phyloP scores from a whole-genome alignment of 2,888 invertebrate genomes.

The Nematopogon swammerdamellus region DNA sequence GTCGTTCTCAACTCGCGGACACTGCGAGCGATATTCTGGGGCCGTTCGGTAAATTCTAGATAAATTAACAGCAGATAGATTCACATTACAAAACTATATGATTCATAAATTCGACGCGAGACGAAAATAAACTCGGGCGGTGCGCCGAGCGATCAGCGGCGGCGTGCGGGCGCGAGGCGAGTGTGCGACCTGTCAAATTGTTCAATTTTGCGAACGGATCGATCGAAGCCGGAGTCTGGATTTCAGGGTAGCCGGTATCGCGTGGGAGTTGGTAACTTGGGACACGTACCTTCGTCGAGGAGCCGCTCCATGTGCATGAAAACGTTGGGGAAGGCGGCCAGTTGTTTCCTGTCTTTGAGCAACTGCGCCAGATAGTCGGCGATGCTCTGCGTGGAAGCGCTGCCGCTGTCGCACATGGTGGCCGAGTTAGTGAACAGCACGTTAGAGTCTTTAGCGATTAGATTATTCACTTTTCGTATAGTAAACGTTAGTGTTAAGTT shows the following conservation, averaged over 20 bases:
- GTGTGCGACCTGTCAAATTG: background rate
- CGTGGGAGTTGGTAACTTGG: background rate
- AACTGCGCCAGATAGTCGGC: slow-evolving; percentile 99
- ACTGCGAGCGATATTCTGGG: background rate
- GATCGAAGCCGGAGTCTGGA: background rate
- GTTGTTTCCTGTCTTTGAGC: slow-evolving; percentile 99
- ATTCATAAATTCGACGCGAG: slow-evolving; percentile 54
- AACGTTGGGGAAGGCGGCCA: slow-evolving; percentile 99
- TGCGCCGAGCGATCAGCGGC: slow-evolving; percentile 47
- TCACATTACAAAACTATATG: slow-evolving; percentile 53
- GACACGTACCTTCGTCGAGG: slow-evolving; percentile 93
- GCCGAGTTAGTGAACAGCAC: slow-evolving; percentile 42
- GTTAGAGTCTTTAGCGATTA: slow-evolving; percentile 39
- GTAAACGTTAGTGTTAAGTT: slow-evolving; percentile 43
- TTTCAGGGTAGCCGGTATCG: background rate
- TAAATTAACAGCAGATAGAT: background rate
- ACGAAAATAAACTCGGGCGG: slow-evolving; percentile 56
- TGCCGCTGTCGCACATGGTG: slow-evolving; percentile 56
- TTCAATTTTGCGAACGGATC: background rate
- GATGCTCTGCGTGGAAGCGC: slow-evolving; percentile 88
- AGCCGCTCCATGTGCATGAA: slow-evolving; percentile 99
- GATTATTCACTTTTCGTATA: slow-evolving; percentile 49
- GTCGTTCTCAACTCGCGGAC: too few species aligned
- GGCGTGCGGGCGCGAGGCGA: too few species aligned
- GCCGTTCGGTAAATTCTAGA: too few species aligned